Conservation (phyloP, 2,797 vertebrate genomes). For the Coregonus suidteri region DNA sequence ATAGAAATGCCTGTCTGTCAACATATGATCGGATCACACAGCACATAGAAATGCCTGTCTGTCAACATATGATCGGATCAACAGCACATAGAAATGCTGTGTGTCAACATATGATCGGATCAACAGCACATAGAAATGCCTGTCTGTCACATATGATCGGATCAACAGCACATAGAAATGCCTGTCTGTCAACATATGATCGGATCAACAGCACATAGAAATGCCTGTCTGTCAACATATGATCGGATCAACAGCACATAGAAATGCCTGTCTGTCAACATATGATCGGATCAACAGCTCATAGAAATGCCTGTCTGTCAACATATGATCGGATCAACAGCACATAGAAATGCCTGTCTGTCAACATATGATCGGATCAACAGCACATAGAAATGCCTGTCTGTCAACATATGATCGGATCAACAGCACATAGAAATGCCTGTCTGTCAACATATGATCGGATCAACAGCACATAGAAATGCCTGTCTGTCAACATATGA, state of each 20-base stretch:
- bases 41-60: conserved; percentile 23
- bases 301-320: not conserved
- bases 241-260: too few species aligned
- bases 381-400: conserved; percentile 30
- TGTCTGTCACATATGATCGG: conserved; percentile 54
- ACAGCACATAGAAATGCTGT: conserved; percentile 36
- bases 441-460: conserved; percentile 16
- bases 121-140: conserved; percentile 24
- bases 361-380: not conserved
- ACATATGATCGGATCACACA: conserved; percentile 59
- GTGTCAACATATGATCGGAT: not conserved
- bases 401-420: conserved; percentile 58
- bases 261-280: conserved; percentile 52
- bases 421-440: conserved; percentile 46
- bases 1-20: conserved; percentile 49
- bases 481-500: not conserved
- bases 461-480: conserved; percentile 54
- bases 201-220: conserved; percentile 56
- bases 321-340: conserved; percentile 56
- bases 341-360: conserved; percentile 20
- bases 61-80: conserved; percentile 50
- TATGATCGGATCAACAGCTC: conserved; percentile 60
- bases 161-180: conserved; percentile 52
- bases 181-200: not conserved
- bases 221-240: not conserved